These are phyloP conservation scores for Diadophis punctatus DNA, from an alignment of 2,113 vertebrate genomes.

Conservation along the genomic window DNA sequence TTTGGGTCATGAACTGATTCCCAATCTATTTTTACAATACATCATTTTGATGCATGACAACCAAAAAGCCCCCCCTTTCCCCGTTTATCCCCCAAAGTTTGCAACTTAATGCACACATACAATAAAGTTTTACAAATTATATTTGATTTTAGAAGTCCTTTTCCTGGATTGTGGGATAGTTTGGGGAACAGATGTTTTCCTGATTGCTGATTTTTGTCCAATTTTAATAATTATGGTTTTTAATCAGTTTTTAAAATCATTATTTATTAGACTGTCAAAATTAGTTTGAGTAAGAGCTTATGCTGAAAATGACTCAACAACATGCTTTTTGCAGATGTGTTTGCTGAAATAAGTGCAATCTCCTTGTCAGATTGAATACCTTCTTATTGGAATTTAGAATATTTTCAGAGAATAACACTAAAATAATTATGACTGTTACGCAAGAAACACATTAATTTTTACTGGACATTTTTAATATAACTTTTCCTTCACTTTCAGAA, in stretches of 20 bases:
- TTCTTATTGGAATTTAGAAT: slow-evolving; percentile 21
- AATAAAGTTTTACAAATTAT: slow-evolving; percentile 9
- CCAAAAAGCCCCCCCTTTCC: neutral
- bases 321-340: slow-evolving; percentile 6
- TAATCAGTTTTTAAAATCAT: slow-evolving; percentile 48
- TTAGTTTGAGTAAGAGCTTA: slow-evolving; percentile 24
- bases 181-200: neutral
- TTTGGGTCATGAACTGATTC: neutral
- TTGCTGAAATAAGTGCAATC: neutral
- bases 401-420: neutral
- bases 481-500: slow-evolving; percentile 26
- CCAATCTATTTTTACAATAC: neutral
- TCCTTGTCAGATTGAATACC: slow-evolving; percentile 17
- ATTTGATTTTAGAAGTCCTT: slow-evolving; percentile 19
- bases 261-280: slow-evolving; percentile 40
- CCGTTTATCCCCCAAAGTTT: neutral
- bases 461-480: slow-evolving; percentile 10
- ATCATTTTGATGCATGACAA: neutral
- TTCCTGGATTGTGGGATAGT: slow-evolving; percentile 9
- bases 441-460: slow-evolving; percentile 45
- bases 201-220: slow-evolving; percentile 34
- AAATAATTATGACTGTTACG: slow-evolving; percentile 46
- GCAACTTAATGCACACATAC: neutral
- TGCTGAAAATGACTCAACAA: slow-evolving; percentile 17
- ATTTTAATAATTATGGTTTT: slow-evolving; percentile 48